These are phyloP conservation scores for Byasa hedistus DNA, from an alignment of 2,888 invertebrate genomes.

Conservation along the genomic window DNA sequence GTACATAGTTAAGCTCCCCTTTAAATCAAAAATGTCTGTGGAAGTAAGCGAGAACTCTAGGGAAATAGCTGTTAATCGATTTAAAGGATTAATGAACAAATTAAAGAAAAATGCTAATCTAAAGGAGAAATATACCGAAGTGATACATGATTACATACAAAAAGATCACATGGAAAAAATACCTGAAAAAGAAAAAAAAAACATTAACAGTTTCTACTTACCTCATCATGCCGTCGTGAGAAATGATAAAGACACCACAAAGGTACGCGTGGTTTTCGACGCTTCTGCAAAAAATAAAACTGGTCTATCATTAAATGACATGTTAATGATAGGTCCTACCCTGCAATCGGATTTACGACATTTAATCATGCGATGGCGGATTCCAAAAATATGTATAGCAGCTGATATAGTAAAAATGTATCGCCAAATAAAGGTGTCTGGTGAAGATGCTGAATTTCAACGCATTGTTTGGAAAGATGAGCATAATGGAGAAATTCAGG, in stretches of 20 bases:
- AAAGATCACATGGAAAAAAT: too few species aligned
- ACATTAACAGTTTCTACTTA: too few species aligned
- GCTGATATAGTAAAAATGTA: conserved; percentile 43
- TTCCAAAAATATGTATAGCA: conserved; percentile 29
- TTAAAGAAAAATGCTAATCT: too few species aligned
- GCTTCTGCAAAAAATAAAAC: neutral
- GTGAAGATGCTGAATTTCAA: conserved; percentile 26
- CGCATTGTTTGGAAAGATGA: conserved; percentile 33
- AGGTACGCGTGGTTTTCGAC: neutral
- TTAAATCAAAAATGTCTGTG: neutral
- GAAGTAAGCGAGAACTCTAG: neutral
- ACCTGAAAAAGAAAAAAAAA: too few species aligned
- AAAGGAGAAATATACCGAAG: too few species aligned
- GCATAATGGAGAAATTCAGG: conserved; percentile 10
- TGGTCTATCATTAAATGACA: conserved; percentile 36
- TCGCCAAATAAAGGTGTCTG: conserved; percentile 26
- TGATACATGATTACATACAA: too few species aligned
- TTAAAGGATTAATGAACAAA: too few species aligned
- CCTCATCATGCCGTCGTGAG: too few species aligned
- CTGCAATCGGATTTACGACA: conserved; percentile 39
- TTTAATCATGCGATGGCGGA: conserved; percentile 37
- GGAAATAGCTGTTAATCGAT: neutral
- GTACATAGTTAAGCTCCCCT: neutral
- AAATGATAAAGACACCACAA: neutral
- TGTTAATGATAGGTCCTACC: conserved; percentile 35